phyloP scores from a whole-genome alignment of 2,888 invertebrate genomes.

The Cheiracanthium punctorium region DNA sequence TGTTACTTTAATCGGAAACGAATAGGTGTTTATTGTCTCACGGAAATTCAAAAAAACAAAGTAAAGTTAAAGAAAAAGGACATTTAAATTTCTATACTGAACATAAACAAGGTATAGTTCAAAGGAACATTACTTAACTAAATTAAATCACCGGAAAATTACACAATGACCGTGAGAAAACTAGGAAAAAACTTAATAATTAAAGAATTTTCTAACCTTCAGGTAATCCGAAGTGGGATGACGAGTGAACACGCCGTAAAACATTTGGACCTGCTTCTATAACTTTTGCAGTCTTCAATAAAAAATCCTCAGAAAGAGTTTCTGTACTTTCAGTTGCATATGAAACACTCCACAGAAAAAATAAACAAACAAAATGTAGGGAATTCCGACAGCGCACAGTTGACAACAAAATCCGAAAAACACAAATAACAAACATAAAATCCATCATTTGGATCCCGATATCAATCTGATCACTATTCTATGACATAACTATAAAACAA shows the following conservation, averaged over 20 bases:
- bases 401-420: slow-evolving; percentile 57
- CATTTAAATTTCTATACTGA: no score
- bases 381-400: slow-evolving; percentile 40
- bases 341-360: neutral
- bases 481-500: slow-evolving; percentile 45
- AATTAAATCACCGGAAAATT: no score
- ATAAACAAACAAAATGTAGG: slow-evolving; percentile 23
- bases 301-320: slow-evolving; percentile 32
- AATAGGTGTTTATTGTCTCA: no score
- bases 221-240: slow-evolving; percentile 24
- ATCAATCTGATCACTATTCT: slow-evolving; percentile 26
- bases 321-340: slow-evolving; percentile 29
- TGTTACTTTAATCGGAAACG: no score
- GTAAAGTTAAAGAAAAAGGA: no score
- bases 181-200: no score
- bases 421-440: slow-evolving; percentile 49
- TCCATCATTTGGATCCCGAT: slow-evolving; percentile 48
- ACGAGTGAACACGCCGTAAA: slow-evolving; percentile 46
- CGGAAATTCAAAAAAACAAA: no score
- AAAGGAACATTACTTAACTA: no score
- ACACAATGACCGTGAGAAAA: no score
- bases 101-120: no score
- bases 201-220: slow-evolving; percentile 21
- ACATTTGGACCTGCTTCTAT: slow-evolving; percentile 57
- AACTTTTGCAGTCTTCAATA: slow-evolving; percentile 56